Evolutionary conservation across 2,113 vertebrate species (phyloP).

Genomic region (Odontophorus gujanensis): DNA sequence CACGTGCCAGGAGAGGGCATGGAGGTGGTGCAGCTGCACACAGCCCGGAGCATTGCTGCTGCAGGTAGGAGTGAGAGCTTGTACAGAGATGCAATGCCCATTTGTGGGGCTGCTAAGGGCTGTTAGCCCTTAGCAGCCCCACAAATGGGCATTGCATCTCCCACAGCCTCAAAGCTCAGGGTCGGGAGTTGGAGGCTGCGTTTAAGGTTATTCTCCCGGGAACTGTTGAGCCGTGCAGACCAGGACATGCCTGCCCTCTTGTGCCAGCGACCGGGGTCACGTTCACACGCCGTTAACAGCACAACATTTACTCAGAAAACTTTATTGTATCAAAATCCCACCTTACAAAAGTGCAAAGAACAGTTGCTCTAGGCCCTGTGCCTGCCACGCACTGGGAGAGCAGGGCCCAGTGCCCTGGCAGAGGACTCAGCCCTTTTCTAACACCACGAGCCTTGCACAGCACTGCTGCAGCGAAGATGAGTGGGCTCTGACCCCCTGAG

Average conservation of each 20-base stretch:
- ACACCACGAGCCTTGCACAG: not conserved
- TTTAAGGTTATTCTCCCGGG: not conserved
- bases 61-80: not conserved
- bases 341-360: conserved; percentile 52
- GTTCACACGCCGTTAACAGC: not conserved
- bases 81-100: no score
- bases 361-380: conserved; percentile 32
- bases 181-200: not conserved
- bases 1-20: accelerated
- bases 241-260: accelerated
- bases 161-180: not conserved
- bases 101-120: no score
- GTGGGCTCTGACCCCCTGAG: not conserved
- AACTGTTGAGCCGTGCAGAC: not conserved
- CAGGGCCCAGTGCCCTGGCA: not conserved
- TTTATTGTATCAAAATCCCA: conserved; percentile 65
- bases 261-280: not conserved
- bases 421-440: not conserved
- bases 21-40: accelerated
- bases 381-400: not conserved
- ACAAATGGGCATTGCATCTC: accelerated
- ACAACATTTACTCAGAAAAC: conserved; percentile 55
- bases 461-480: accelerated
- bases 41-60: accelerated
- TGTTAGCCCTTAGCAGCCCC: not conserved